Evolutionary conservation across 2,797 vertebrate species (phyloP).

Genomic region (Macroramphosus scolopax): DNA sequence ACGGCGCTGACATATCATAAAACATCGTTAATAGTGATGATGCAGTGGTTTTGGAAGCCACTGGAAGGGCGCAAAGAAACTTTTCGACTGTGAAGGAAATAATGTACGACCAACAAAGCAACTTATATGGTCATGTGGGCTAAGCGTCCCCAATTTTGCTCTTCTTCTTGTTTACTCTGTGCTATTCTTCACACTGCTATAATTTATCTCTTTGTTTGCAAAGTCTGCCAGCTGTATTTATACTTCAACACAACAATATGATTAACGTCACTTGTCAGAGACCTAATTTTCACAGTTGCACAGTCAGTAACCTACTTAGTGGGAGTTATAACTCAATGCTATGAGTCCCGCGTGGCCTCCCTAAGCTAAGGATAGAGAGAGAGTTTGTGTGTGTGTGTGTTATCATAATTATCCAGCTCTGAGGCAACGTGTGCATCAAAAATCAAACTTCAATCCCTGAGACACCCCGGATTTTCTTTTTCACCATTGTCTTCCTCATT

Average conservation of each 20-base stretch:
- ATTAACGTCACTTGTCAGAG: constrained; percentile 43
- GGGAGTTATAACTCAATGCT: constrained; percentile 42
- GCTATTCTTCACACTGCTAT: constrained; percentile 9
- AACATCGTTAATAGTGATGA: too few relatives aligned
- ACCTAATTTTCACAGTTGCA: constrained; percentile 44
- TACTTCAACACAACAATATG: constrained; percentile 37
- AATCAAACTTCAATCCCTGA: constrained; percentile 37
- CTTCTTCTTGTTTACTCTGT: too few relatives aligned
- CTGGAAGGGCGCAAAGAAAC: too few relatives aligned
- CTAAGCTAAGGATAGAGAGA: constrained; percentile 12
- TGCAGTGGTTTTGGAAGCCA: too few relatives aligned
- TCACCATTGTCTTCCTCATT: constrained; percentile 6
- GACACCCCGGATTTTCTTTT: constrained; percentile 27
- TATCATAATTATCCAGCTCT: constrained; percentile 30
- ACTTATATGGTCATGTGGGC: too few relatives aligned
- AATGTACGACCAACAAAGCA: too few relatives aligned
- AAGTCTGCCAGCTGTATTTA: constrained; percentile 24
- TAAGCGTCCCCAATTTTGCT: too few relatives aligned
- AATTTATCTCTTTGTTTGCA: constrained; percentile 8
- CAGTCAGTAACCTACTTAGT: constrained; percentile 51
- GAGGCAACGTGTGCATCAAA: constrained; percentile 11
- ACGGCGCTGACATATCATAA: too few relatives aligned
- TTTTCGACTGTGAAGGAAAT: too few relatives aligned
- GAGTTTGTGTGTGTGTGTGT: constrained; percentile 11
- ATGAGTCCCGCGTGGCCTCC: constrained; percentile 30